Percentiles rank a stretch among this genome's conserved stretches.
Evolutionary conservation across 1,140 invertebrate species (phyloP).

Genomic region (Papilio glaucus): DNA sequence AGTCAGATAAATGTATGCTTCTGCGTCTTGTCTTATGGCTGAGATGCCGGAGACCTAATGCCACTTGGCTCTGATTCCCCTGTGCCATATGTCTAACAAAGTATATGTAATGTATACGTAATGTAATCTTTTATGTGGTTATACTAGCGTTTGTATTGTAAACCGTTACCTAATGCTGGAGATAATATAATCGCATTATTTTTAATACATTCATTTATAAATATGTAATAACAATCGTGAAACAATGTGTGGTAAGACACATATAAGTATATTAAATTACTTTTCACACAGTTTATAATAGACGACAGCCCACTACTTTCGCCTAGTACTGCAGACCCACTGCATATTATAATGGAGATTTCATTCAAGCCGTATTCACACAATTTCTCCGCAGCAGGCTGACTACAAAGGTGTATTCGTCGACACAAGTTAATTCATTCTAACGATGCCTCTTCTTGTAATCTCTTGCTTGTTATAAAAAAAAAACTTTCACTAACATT

Average conservation of each 20-base stretch:
- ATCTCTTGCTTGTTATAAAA: constrained; percentile 19
- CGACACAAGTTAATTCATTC: constrained; percentile 26
- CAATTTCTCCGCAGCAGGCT: constrained; percentile 20
- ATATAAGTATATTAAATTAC: neutral
- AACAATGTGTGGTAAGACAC: neutral
- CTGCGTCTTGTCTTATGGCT: no score
- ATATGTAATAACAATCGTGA: neutral
- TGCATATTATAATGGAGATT: neutral
- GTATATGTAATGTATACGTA: no score
- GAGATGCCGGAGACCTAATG: no score
- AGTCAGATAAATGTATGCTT: no score
- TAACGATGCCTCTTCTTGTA: constrained; percentile 25
- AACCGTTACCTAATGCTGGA: no score
- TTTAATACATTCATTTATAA: no score
- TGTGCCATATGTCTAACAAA: no score
- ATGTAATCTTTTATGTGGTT: no score
- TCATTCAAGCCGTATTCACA: constrained; percentile 28
- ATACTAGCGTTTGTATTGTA: no score
- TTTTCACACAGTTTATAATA: neutral
- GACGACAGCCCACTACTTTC: neutral
- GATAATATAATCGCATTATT: no score
- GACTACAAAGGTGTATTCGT: constrained; percentile 7
- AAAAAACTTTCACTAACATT: constrained; percentile 30
- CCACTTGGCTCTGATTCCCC: no score
- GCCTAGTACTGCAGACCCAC: neutral